Evolutionary conservation across 1,140 invertebrate species (phyloP), one percentile per base, ranked within the genome.

Genomic region (Lasioglossum albipes): DNA sequence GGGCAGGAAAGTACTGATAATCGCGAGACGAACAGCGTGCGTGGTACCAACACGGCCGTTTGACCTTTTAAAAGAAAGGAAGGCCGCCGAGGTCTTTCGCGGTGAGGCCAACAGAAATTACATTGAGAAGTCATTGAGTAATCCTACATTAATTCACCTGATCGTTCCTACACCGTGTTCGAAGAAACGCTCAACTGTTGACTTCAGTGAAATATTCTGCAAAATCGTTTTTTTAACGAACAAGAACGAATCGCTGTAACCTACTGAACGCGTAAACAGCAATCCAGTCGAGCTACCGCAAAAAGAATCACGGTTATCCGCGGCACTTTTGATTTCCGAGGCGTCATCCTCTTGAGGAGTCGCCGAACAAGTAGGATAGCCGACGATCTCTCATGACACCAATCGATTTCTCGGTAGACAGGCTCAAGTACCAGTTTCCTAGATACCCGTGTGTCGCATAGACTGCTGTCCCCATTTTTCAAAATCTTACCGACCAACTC

Each of bases 21-120:
- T 61, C 41, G 77, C 64, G 61, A 68, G 27, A 61, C 83, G 70
- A 80, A 71, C 41, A 27, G 77, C 64, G 42, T 86, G 65, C 64
- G 68, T 68, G 67, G 42, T 71, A 75, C 41, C 20, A 81, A 57
- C 71, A 77, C 87, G 79, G 67, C 86, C 81, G 71, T 86, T 85
- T 89, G 87, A 89, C 88, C 87, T 89, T 89, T 89, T 66, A 45
- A 87, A 87, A 82, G 83, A 85, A 89, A 88, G 87, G 87, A 89
- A 89, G 87, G 85, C 84, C 83, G 79, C 41, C 59, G 66, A 67
- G 12, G 69, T 74, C 41, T 78, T 41, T 82, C 70, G 20, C 71
- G 27, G 41, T 20, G 54, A 75, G 79, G 78, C 36, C 45, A 75
- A 66, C 64, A 66, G 54, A 61, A 62, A 59, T 67, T 72, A 62